Conservation (phyloP, 2,797 vertebrate species). For the Capromys pilorides region DNA sequence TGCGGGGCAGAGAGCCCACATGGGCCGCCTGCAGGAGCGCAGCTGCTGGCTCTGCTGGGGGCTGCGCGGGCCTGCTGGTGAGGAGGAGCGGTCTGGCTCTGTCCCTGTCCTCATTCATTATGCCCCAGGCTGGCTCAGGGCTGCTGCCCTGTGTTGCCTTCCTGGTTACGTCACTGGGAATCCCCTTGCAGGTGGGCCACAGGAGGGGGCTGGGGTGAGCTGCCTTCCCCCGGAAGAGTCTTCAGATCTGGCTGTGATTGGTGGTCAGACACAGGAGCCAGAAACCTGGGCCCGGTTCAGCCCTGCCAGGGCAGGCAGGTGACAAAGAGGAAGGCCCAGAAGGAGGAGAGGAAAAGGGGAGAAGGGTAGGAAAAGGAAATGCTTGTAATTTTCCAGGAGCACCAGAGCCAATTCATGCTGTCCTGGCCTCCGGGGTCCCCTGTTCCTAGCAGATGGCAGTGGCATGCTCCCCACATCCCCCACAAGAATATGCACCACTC, state of each 20-base stretch:
- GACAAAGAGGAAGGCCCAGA: neutral
- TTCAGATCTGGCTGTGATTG: neutral
- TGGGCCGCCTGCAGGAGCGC: slow-evolving; percentile 27
- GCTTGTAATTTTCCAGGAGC: neutral
- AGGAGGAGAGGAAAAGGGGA: neutral
- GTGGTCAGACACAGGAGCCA: neutral
- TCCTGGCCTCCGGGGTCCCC: neutral
- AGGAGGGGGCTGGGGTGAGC: neutral
- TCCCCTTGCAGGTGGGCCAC: slow-evolving; percentile 51
- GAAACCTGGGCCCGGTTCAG: neutral
- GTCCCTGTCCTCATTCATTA: slow-evolving; percentile 42
- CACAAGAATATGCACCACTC: neutral
- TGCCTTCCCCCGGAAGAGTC: neutral
- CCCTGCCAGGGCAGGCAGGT: neutral
- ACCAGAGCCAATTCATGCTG: neutral
- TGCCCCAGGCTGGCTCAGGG: neutral
- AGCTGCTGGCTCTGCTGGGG: slow-evolving; percentile 67
- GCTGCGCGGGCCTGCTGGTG: neutral
- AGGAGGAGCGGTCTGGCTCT: slow-evolving; percentile 25
- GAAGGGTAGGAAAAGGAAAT: neutral
- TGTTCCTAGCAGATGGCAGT: neutral
- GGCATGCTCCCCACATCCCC: neutral
- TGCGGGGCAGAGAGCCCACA: neutral
- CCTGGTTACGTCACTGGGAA: slow-evolving; percentile 48
- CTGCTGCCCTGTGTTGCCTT: slow-evolving; percentile 6